phyloP scores from a whole-genome alignment of 2,888 invertebrate genomes.

The Beris morrisii region DNA sequence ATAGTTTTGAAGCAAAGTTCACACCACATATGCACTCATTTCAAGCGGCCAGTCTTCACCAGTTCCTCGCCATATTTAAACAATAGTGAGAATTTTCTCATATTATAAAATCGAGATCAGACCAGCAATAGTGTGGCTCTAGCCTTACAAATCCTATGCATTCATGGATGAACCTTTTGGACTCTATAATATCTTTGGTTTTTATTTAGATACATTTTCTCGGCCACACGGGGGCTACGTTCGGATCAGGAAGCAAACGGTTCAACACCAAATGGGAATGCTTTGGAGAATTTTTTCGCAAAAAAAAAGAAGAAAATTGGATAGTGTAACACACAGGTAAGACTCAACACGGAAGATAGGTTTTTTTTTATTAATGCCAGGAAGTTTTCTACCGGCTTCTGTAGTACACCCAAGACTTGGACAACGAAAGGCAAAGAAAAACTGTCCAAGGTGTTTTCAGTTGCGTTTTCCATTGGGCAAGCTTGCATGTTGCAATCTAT shows the following conservation, averaged over 20 bases:
- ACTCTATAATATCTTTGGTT: no score
- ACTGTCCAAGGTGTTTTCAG: slow-evolving; percentile 24
- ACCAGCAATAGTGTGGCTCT: slow-evolving; percentile 33
- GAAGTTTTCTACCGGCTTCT: background rate
- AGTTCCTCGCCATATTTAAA: slow-evolving; percentile 41
- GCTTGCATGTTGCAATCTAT: slow-evolving; percentile 24
- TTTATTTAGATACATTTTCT: no score
- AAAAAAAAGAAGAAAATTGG: no score
- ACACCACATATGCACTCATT: slow-evolving; percentile 22
- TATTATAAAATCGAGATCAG: slow-evolving; percentile 55
- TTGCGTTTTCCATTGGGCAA: slow-evolving; percentile 31
- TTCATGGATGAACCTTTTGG: no score
- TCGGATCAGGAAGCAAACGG: slow-evolving; percentile 27
- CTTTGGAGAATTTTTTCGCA: no score
- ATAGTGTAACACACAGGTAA: no score
- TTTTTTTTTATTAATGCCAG: background rate
- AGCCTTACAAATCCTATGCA: slow-evolving; percentile 19
- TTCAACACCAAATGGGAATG: slow-evolving; percentile 23
- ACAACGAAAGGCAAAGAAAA: slow-evolving; percentile 9
- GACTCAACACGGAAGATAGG: slow-evolving; percentile 21
- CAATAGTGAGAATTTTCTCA: slow-evolving; percentile 58
- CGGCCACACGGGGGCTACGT: background rate
- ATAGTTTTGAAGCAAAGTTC: slow-evolving; percentile 22
- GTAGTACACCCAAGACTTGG: no score
- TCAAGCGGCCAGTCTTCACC: background rate